Conservation (phyloP, 2,113 vertebrate genomes). For the Indri indri region DNA sequence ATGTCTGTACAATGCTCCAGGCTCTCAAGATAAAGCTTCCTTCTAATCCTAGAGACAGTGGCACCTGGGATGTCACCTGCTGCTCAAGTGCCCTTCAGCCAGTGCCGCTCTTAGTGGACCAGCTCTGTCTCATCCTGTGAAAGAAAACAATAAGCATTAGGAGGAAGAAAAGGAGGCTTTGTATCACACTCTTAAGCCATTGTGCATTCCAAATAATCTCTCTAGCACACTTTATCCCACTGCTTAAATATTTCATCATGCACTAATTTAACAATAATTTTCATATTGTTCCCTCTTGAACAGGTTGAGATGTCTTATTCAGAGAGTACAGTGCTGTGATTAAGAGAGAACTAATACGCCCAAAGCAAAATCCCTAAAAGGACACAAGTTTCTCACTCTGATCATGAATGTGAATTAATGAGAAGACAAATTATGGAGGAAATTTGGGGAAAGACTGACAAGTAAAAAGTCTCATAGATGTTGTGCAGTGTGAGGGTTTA, state of each 20-base stretch:
- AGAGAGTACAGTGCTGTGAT: background rate
- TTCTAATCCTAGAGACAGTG: background rate
- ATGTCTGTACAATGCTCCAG: background rate
- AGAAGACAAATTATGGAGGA: background rate
- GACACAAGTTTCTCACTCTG: background rate
- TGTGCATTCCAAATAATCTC: background rate
- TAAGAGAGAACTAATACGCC: background rate
- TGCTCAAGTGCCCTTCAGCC: background rate
- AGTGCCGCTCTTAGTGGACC: fast-evolving
- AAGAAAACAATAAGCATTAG: background rate
- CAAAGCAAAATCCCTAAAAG: background rate
- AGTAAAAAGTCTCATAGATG: background rate
- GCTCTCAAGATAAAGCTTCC: background rate
- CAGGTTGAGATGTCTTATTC: background rate
- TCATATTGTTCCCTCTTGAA: background rate
- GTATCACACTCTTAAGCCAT: background rate
- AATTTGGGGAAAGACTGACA: background rate
- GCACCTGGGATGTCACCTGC: background rate
- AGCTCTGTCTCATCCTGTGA: background rate
- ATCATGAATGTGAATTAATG: background rate
- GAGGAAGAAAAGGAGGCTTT: background rate
- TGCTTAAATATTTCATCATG: background rate
- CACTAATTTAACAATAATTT: background rate
- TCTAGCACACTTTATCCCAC: background rate
- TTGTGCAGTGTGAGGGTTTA: background rate